A percentile compares a stretch with the other conserved stretches of the same genome.
Conservation (phyloP, 1,140 invertebrate genomes). For the Macrotrachela quadricornifera region DNA sequence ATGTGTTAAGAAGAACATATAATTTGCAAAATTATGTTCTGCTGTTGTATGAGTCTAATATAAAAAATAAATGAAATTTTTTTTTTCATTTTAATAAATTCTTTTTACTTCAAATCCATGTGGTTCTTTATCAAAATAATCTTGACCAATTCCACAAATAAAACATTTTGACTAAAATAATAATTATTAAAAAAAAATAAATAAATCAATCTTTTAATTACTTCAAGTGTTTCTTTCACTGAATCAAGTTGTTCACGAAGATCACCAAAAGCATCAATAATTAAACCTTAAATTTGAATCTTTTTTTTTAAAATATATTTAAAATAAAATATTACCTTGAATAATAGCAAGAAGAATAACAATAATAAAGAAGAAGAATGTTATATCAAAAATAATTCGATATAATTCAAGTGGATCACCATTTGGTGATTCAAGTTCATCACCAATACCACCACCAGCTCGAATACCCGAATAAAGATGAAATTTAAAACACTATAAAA, state of each 20-base stretch:
- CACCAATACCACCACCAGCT: slow-evolving; percentile 94
- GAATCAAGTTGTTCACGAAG: slow-evolving; percentile 96
- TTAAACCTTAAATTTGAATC: slow-evolving; percentile 80
- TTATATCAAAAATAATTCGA: slow-evolving; percentile 96
- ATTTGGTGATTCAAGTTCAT: slow-evolving; percentile 91
- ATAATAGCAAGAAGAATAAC: slow-evolving; percentile 96
- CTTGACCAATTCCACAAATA: slow-evolving; percentile 95
- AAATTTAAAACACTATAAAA: slow-evolving; percentile 91
- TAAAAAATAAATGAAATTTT: too few species aligned
- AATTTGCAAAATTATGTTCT: slow-evolving; percentile 98
- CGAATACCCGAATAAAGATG: slow-evolving; percentile 96
- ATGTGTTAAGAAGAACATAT: slow-evolving; percentile 99
- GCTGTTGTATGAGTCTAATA: slow-evolving; percentile 67
- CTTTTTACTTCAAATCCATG: slow-evolving; percentile 52
- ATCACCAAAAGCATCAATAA: slow-evolving; percentile 99
- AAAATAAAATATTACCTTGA: slow-evolving; percentile 48
- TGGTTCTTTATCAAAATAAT: slow-evolving; percentile 91
- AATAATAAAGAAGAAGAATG: slow-evolving; percentile 99
- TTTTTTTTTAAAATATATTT: not conserved
- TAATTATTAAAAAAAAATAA: too few species aligned
- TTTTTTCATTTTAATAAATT: too few species aligned
- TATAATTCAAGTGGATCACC: slow-evolving; percentile 89
- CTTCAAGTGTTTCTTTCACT: slow-evolving; percentile 94
- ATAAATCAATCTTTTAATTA: slow-evolving; percentile 12
- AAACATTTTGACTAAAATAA: slow-evolving; percentile 68